Base-by-base conservation (phyloP, 2,113 vertebrate genomes). In the Vidua macroura region DNA sequence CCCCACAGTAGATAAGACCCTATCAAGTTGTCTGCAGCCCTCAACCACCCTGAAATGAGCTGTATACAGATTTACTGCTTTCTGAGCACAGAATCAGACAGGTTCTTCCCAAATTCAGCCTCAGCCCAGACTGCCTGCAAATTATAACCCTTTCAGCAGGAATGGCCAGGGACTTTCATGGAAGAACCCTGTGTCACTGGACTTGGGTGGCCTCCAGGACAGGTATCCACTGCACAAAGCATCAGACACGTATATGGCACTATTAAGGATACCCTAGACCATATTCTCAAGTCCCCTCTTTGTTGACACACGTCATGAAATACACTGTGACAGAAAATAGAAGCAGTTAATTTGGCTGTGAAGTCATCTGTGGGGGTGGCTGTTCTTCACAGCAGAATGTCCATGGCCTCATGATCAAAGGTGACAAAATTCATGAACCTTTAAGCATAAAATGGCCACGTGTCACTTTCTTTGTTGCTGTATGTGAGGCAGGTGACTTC, bases 241-340 rank as follows among this genome's bases (percentile, higher is more conserved):
- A 67, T 56, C 53, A 67, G 31, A 41, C 44, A 46, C 30, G 8
- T 62, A 8, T 20, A 15, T 67, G n/a, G 18, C 3, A 2, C 43
- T 53, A 63, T 37, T 46, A 67, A 83, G 37, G 77, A 49, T 44
- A 30, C 6, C 9, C 20, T 39, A 13, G 33, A 49, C 19, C 7
- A 12, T 2, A 3, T 68, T 72, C 49, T 62, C 43, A 76, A 63
- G 76, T 58, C 8, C 12, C 12, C 15, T 39, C 27, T 72, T 33
- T 14, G 2, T 13, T 80, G 53, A 33, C 3, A 3, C 15, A 4
- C 3, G 5, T 51, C 35, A 60, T 1, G 2, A 39, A 0, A 0
- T 73, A 13, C 30, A 13, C 23, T 35, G 28, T 20, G 37, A 49
- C 48, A 76, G 37, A 18, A 15, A 52, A 19, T 6, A 48, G 19